These are phyloP conservation scores for Heliconius ethilla DNA, from an alignment of 2,888 invertebrate genomes.

Conservation along the genomic window DNA sequence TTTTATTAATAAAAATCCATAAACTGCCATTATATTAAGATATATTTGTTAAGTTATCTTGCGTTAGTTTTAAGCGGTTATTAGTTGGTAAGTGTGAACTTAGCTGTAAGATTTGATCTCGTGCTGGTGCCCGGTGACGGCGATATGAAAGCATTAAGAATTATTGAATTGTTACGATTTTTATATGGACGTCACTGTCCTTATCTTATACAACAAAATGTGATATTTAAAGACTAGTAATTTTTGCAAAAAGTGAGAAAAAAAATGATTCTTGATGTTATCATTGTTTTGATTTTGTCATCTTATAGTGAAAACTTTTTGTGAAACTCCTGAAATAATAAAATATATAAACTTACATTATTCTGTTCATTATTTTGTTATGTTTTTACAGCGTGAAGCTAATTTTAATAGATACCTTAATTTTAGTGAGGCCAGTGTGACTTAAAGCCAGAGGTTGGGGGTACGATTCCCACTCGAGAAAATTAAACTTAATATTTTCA, in stretches of 20 bases:
- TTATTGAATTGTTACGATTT: conserved; percentile 78
- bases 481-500: no score
- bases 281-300: conserved; percentile 79
- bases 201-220: conserved; percentile 73
- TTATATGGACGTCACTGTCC: conserved; percentile 80
- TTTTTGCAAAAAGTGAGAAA: conserved; percentile 65
- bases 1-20: conserved; percentile 55
- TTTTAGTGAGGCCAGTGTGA: no score
- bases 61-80: conserved; percentile 72
- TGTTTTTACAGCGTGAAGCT: no score
- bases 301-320: conserved; percentile 76
- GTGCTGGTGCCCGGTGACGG: conserved; percentile 73
- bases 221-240: conserved; percentile 80
- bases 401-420: no score
- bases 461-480: no score
- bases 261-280: conserved; percentile 81
- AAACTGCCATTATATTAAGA: conserved; percentile 76
- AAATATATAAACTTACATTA: conserved; percentile 45
- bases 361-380: neutral
- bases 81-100: conserved; percentile 71
- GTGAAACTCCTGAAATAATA: conserved; percentile 80
- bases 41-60: conserved; percentile 70
- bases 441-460: no score
- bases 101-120: conserved; percentile 78
- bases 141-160: conserved; percentile 81